Base-by-base conservation (phyloP, 2,113 vertebrate species). In the Istiophorus platypterus region DNA sequence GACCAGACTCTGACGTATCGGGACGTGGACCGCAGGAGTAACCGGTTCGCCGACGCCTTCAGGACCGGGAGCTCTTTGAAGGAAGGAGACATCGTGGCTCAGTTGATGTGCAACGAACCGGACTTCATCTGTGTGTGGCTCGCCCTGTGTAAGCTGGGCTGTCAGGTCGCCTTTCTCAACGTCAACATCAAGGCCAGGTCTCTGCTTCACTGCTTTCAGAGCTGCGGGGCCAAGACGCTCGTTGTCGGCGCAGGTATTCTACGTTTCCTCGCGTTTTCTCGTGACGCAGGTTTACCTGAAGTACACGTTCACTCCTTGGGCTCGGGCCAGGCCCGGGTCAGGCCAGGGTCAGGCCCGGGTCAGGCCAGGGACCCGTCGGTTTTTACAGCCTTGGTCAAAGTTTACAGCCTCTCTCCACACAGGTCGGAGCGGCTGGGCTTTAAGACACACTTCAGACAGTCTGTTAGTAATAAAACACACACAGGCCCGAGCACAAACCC, bases 61-160 rank as follows among this genome's bases (percentile, higher is more conserved):
- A 72, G 94, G 6, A 62, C 64, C 1, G 79, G 92, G 0, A 91
- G 85, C 0, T 41, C 64, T 0, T 66, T 96, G 84, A 84, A 86
- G 57, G 94, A 72, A 18, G 96, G 97, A 0, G 96, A 97, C 92
- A 89, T 94, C 0, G 97, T 96, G 7, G 97, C 98, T 7, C 76
- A 98, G 85, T 85, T 97, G 69, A 97, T 99, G 97, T 92, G 86
- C 91, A 99, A 98, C 0, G 97, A 98, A 52, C 95, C 98, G 0
- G 96, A 98, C 76, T 99, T 99, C 41, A 64, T 99, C 1, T 95
- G 97, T 0, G 93, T 93, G 24, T 99, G 97, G 98, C 94, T 99
- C 0, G 97, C 96, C 1, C 89, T 98, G 62, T 93, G 94, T 29
- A 97, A 98, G 57, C 51, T 98, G 84, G 97, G 97, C 87, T 98